A percentile compares a stretch with the other conserved stretches of the same genome.
These are phyloP conservation scores for Eulithis prunata DNA, from an alignment of 2,888 invertebrate genomes.

Conservation along the genomic window DNA sequence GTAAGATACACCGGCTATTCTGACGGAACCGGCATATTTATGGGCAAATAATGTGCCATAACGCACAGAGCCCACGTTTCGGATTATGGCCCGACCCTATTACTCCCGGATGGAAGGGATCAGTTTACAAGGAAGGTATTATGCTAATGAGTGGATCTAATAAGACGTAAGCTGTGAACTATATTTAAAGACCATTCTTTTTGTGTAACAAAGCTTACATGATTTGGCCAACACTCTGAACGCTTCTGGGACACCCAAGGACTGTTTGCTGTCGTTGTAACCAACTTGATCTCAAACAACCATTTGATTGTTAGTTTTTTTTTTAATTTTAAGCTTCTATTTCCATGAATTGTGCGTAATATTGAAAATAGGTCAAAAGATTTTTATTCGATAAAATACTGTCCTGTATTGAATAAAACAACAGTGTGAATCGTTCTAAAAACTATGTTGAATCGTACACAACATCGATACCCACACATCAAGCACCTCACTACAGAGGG, in stretches of 20 bases:
- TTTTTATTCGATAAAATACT: no score
- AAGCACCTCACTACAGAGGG: conserved; percentile 22
- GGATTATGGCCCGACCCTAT: conserved; percentile 28
- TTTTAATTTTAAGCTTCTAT: no score
- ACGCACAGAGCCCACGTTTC: conserved; percentile 30
- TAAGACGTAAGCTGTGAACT: conserved; percentile 1
- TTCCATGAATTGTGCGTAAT: no score
- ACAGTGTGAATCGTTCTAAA: neutral
- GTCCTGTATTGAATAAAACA: neutral
- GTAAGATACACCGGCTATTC: conserved; percentile 20
- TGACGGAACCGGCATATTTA: conserved; percentile 30
- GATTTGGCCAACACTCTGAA: no score
- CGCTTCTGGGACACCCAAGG: no score
- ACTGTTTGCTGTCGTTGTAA: no score
- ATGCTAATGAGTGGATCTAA: conserved; percentile 27
- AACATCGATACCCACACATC: conserved; percentile 10
- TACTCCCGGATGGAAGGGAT: conserved; percentile 24
- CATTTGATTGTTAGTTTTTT: no score
- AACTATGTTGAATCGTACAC: neutral
- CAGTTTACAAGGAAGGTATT: conserved; percentile 27
- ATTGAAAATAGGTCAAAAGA: no score
- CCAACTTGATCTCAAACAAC: no score
- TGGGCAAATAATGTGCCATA: conserved; percentile 32
- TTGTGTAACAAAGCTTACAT: no score
- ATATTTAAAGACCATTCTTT: neutral